These are phyloP conservation scores for Takifugu rubripes DNA, from an alignment of 2,797 vertebrate species.

Conservation along the genomic window DNA sequence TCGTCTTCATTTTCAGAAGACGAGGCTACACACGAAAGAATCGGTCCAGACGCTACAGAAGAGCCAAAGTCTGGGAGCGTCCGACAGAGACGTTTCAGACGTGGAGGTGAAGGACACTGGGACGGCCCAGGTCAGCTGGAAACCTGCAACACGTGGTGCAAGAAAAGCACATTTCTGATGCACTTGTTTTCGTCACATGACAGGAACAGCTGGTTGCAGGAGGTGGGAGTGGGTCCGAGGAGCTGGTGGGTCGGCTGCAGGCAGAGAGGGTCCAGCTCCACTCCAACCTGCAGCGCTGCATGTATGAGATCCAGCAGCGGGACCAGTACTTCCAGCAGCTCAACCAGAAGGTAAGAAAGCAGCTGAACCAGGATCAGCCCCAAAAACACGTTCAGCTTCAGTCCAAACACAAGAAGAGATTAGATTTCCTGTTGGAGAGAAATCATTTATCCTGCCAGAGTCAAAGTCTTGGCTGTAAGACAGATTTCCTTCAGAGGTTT, in stretches of 20 bases:
- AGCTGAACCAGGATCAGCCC: too few relatives aligned
- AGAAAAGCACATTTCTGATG: too few relatives aligned
- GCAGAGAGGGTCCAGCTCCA: conserved; percentile 75
- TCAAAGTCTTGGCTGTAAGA: too few relatives aligned
- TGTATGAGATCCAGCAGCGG: conserved; percentile 83
- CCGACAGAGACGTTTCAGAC: conserved; percentile 57
- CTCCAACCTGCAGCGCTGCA: conserved; percentile 76
- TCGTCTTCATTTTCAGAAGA: conserved; percentile 54
- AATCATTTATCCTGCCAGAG: too few relatives aligned
- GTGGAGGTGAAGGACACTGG: conserved; percentile 47
- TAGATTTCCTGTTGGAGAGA: too few relatives aligned
- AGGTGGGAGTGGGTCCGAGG: conserved; percentile 46
- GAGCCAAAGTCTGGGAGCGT: conserved; percentile 58
- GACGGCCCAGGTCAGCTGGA: conserved; percentile 60
- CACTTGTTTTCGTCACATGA: neutral
- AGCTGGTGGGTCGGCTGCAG: conserved; percentile 54
- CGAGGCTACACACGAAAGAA: conserved; percentile 65
- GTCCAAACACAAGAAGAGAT: too few relatives aligned
- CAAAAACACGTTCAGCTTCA: too few relatives aligned
- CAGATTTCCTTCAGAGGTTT: too few relatives aligned
- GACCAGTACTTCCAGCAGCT: conserved; percentile 81
- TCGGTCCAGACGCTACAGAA: conserved; percentile 66
- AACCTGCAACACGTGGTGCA: neutral
- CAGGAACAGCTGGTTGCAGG: conserved; percentile 62
- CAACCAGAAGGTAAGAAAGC: conserved; percentile 72